Conservation (phyloP, 2,113 vertebrate genomes). For the Lampris incognitus region DNA sequence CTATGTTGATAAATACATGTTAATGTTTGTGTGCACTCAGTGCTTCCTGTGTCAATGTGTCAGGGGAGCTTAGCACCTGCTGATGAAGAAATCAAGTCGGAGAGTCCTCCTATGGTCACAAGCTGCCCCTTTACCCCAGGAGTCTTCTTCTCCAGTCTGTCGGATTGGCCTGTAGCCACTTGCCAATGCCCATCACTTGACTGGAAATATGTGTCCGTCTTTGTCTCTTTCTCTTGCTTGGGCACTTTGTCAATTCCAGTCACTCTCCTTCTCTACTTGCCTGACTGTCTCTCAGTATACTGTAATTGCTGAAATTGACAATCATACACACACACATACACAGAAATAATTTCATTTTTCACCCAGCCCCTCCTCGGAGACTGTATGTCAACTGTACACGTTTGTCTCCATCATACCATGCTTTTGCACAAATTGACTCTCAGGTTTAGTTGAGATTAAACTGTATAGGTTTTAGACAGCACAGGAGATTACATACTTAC, state of each 20-base stretch:
- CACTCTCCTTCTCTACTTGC: background rate
- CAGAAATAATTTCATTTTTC: no score
- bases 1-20: constrained; percentile 25
- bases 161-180: constrained; percentile 50
- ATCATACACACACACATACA: no score
- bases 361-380: no score
- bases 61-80: constrained; percentile 69
- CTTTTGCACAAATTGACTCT: no score
- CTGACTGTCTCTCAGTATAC: no score
- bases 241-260: background rate
- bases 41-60: constrained; percentile 51
- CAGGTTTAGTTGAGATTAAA: no score
- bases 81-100: constrained; percentile 83
- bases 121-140: constrained; percentile 79
- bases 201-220: constrained; percentile 68
- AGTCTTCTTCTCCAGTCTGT: constrained; percentile 72
- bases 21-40: constrained; percentile 43
- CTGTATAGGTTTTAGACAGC: no score
- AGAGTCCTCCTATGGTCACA: constrained; percentile 70
- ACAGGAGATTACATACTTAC: no score
- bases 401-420: no score
- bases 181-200: constrained; percentile 52
- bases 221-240: constrained; percentile 14
- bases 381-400: no score
- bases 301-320: no score